Base-by-base conservation (phyloP, 2,797 vertebrate genomes). In the Arrhamphus sclerolepis region DNA sequence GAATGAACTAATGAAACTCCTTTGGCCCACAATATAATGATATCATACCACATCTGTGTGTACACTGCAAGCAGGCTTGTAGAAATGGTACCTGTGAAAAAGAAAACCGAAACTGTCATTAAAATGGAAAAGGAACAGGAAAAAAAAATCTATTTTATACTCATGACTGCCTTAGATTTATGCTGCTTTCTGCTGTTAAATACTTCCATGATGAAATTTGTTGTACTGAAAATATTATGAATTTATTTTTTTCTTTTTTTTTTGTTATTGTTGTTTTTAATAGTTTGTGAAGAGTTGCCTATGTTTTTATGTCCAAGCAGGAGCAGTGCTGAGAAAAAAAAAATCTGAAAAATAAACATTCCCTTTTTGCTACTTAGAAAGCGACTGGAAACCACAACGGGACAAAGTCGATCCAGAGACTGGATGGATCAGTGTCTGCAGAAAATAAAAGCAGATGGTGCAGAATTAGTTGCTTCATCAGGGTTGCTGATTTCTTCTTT, bases 91-190 rank as follows among this genome's bases (percentile, higher is more conserved):
- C 83, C 85, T 86, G 78, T 85, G 74, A 83, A 82, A 53, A 70
- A 70, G 67, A 82, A 75, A 81, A 78, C 78, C 46, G 62, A 69
- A 31, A 83, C 65, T 63, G 88, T 75, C 82, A 71, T 74, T 61
- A 55, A 71, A 63, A 70, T 62, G 66, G 62, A 86, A 79, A 84
- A 40, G 55, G 57, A 80, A 78, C 62, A n/a, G n/a, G 65, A 47
- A 67, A 43, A 73, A 76, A 54, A 70, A 52, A 75, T 76, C 56
- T 75, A 78, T 81, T 63, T 68, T 40, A 44, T 70, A 52, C 56
- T 63, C 21, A 66, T 81, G 81, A 91, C 86, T 87, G 85, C 88
- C 91, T 89, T 89, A 87, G 90, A 91, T 86, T 28, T 51, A 21
- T 92, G 88, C 88, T 92, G 86, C 86, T 81, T 75, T 70, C 89